Conservation (phyloP, 2,888 invertebrate genomes). For the Anticlea derivata region DNA sequence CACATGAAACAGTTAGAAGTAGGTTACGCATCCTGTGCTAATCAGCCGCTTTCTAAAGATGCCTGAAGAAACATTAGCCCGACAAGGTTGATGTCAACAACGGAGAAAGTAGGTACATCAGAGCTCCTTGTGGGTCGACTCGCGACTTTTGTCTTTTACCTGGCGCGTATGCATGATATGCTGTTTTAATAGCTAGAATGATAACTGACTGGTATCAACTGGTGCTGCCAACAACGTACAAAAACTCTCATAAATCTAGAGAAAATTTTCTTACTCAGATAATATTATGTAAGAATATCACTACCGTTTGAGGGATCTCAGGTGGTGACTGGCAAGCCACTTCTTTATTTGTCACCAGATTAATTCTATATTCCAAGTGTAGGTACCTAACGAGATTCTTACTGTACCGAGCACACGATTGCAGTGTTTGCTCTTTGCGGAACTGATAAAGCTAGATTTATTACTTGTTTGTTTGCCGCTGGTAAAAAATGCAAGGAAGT, state of each 20-base stretch:
- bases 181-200: neutral
- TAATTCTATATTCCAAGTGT: too few species aligned
- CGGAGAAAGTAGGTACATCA: slow-evolving; percentile 54
- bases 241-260: too few species aligned
- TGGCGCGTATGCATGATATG: neutral
- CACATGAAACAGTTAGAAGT: slow-evolving; percentile 4
- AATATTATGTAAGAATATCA: too few species aligned
- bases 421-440: slow-evolving; percentile 12
- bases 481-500: slow-evolving; percentile 5
- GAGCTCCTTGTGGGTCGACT: slow-evolving; percentile 27
- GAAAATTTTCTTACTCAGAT: too few species aligned
- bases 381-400: too few species aligned
- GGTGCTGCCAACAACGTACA: too few species aligned
- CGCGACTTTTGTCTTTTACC: neutral
- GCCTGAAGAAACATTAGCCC: slow-evolving; percentile 49
- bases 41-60: slow-evolving; percentile 45
- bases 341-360: neutral
- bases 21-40: slow-evolving; percentile 25
- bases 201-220: too few species aligned
- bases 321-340: too few species aligned
- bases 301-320: too few species aligned
- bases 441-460: slow-evolving; percentile 29
- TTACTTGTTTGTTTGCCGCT: slow-evolving; percentile 12
- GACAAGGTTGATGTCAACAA: slow-evolving; percentile 42
- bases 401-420: slow-evolving; percentile 1